Conservation (phyloP, 2,113 vertebrate genomes). For the Amblyopsis rosae region DNA sequence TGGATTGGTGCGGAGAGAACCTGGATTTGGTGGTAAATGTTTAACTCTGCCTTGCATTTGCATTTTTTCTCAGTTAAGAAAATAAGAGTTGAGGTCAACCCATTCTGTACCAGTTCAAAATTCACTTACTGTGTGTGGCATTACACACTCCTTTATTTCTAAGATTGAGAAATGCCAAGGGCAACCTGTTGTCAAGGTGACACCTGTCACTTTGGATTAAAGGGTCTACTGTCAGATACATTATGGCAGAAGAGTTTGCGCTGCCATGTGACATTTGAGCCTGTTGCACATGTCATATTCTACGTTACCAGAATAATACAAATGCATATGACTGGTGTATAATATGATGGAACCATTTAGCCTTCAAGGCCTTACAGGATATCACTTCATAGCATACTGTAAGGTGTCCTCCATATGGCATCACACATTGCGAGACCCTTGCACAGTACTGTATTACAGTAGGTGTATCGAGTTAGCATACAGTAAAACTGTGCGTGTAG, state of each 20-base stretch:
- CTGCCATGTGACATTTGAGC: constrained; percentile 23
- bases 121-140: not conserved
- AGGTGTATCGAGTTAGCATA: not conserved
- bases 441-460: not conserved
- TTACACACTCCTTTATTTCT: constrained; percentile 60
- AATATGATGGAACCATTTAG: not conserved
- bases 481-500: not conserved
- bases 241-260: not conserved
- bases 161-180: constrained; percentile 32
- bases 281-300: constrained; percentile 13
- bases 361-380: not conserved
- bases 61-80: too few relatives aligned
- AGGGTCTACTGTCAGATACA: too few relatives aligned
- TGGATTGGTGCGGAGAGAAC: too few relatives aligned
- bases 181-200: constrained; percentile 64
- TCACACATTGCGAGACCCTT: constrained; percentile 23
- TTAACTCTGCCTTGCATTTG: too few relatives aligned
- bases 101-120: too few relatives aligned
- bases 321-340: too few relatives aligned
- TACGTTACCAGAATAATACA: too few relatives aligned
- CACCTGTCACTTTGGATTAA: constrained; percentile 60
- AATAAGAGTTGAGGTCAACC: too few relatives aligned
- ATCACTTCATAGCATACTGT: not conserved
- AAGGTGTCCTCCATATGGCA: constrained; percentile 18
- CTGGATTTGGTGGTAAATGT: too few relatives aligned